A percentile compares a stretch with the other conserved stretches of the same genome.
phyloP scores from a whole-genome alignment of 2,797 vertebrate genomes.

The Nannoperca australis region DNA sequence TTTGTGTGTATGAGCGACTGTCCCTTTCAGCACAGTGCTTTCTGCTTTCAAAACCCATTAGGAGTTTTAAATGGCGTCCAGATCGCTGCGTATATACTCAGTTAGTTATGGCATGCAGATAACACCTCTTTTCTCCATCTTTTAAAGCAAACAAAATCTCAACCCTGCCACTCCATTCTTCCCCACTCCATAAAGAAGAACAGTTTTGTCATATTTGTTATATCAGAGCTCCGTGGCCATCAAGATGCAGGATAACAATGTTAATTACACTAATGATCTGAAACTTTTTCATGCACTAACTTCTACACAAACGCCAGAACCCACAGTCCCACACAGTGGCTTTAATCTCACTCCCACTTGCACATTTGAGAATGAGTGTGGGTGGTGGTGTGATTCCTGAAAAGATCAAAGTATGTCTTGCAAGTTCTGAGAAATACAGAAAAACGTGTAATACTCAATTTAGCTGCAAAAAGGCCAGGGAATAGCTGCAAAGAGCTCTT shows the following conservation, averaged over 20 bases:
- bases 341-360: slow-evolving; percentile 65
- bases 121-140: not conserved
- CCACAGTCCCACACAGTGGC: slow-evolving; percentile 29
- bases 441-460: slow-evolving; percentile 39
- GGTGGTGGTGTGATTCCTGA: slow-evolving; percentile 60
- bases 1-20: slow-evolving; percentile 10
- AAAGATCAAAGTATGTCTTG: slow-evolving; percentile 57
- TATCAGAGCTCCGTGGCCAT: not conserved
- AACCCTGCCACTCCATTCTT: not conserved
- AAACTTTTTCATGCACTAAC: slow-evolving; percentile 4
- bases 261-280: slow-evolving; percentile 19
- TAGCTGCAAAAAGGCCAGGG: slow-evolving; percentile 24
- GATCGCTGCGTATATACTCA: not conserved
- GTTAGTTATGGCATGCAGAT: not conserved
- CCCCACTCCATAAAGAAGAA: not conserved
- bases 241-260: not conserved
- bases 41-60: slow-evolving; percentile 19
- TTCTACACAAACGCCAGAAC: slow-evolving; percentile 21
- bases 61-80: not conserved
- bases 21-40: not conserved
- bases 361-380: slow-evolving; percentile 48
- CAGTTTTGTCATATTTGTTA: not conserved
- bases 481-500: slow-evolving; percentile 10
- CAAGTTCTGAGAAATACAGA: slow-evolving; percentile 34
- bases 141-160: not conserved